Base-by-base conservation (phyloP, 2,113 vertebrate species). In the Mastomys natalensis region DNA sequence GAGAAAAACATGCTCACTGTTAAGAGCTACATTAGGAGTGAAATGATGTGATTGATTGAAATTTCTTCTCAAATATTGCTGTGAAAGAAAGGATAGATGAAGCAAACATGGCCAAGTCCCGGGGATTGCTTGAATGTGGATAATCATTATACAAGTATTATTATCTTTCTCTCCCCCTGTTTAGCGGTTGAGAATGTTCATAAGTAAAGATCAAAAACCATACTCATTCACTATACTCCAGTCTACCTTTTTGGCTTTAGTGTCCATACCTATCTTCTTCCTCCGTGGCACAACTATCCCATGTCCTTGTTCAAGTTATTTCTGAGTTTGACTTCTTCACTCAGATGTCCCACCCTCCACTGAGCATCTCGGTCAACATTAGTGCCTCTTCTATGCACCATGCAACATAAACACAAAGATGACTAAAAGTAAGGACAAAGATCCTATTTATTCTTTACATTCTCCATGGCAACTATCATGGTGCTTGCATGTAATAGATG, bases 61-160 rank as follows among this genome's bases (percentile, higher is more conserved):
- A 70, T 96, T 92, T 78, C 88, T 96, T 97, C 94, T 60, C 58
- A 96, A 95, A 84, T 84, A 89, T 43, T 91, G 87, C 45, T 91
- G 53, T 40, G 87, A 95, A 87, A n/a, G 60, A 78, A 84, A 92
- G 31, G 62, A 81, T 45, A 78, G 78, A 89, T n/a, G 10, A 93
- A 93, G 53, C 31, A 96, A 95, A 84, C 60, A 70, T 64, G 29
- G 66, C 24, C 72, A 90, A 90, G 45, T 43, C 51, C 43, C 92
- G 53, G 73, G 74, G 68, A 90, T 81, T 81, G 78, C 51, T 93
- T 80, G 84, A 85, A 68, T 68, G 76, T 86, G 34, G 77, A 87
- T 86, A 95, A 89, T 72, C 37, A 68, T 19, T 89, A 91, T 55
- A n/a, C 66, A 43, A 34, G 68, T 29, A 37, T 89, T 86, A 93